phyloP scores from a whole-genome alignment of 2,113 vertebrate genomes.

The Stictonetta naevosa region DNA sequence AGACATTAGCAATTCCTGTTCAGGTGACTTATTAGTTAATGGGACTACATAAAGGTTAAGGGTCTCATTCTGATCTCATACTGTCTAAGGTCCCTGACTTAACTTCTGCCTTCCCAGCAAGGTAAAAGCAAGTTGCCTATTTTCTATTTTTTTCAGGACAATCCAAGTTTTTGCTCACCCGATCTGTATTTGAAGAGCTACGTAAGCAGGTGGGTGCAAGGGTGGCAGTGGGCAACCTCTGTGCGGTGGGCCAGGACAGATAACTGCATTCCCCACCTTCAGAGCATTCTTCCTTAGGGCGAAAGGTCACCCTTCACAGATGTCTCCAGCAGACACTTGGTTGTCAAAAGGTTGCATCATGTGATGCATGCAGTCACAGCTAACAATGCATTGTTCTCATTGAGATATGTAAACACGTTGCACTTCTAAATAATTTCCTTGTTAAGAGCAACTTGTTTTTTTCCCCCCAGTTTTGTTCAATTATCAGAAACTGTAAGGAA shows the following conservation, averaged over 20 bases:
- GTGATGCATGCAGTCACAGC: slow-evolving; percentile 79
- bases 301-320: slow-evolving; percentile 89
- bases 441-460: slow-evolving; percentile 24
- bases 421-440: slow-evolving; percentile 68
- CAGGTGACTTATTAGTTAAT: background rate
- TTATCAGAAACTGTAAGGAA: slow-evolving; percentile 21
- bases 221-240: slow-evolving; percentile 64
- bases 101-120: background rate
- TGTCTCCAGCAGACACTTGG: slow-evolving; percentile 89
- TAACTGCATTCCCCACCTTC: slow-evolving; percentile 84
- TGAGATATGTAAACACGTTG: slow-evolving; percentile 71
- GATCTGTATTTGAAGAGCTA: background rate
- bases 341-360: slow-evolving; percentile 89
- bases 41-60: background rate
- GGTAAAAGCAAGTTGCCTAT: background rate
- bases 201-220: background rate
- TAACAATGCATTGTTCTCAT: slow-evolving; percentile 83
- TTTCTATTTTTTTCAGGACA: slow-evolving; percentile 1
- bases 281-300: slow-evolving; percentile 91
- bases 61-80: background rate
- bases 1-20: background rate
- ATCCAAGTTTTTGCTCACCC: background rate
- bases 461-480: background rate
- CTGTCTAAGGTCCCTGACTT: background rate
- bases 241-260: slow-evolving; percentile 78